Evolutionary conservation across 64 coral and sea anemone genomes (phyloP), one percentile per base, ranked within the genome.

Genomic region (Stylophora pistillata): DNA sequence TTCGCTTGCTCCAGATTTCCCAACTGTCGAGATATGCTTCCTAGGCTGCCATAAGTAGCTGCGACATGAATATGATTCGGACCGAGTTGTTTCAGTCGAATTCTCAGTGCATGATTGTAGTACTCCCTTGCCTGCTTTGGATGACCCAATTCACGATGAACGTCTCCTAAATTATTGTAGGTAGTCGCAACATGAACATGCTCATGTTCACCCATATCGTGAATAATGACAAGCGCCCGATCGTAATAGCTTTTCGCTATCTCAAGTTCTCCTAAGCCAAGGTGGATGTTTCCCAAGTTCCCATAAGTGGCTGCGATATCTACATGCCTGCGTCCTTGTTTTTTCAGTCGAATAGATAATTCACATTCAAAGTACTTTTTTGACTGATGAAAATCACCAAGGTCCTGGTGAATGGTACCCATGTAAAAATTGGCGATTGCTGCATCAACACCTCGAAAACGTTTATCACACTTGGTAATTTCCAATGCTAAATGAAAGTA

Each of bases 31-130:
- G 59, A 62, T 11, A 82, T 21, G 32, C 17, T 1, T 18, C 56
- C 79, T n/a, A 82, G 27, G 58, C 62, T 82, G 17, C 79, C 63
- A 34, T 62, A 82, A 63, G 56, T 27, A 65, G 79, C 37, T 82
- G 79, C 79, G 30, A 63, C 57, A 63, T 65, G 58, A 82, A 82
- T 55, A 21, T 82, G 79, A 12, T 30, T 56, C 63, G 58, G 21
- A 30, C 79, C 79, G 2, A 82, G 56, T 57, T 82, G 56, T 63
- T 55, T 55, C 7, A 62, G 79, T 28, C 79, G 63, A 58, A 82
- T 82, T 7, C 14, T 25, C 37, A 82, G 79, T 13, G 79, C 79
- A 62, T 62, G 27, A 15, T 63, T 30, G 63, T 65, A 65, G 63
- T 30, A 82, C 27, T 29, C 26, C 53, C 62, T 82, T 62, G 58